Evolutionary conservation across 2,888 invertebrate species (phyloP).

Genomic region (Odontothrips loti): DNA sequence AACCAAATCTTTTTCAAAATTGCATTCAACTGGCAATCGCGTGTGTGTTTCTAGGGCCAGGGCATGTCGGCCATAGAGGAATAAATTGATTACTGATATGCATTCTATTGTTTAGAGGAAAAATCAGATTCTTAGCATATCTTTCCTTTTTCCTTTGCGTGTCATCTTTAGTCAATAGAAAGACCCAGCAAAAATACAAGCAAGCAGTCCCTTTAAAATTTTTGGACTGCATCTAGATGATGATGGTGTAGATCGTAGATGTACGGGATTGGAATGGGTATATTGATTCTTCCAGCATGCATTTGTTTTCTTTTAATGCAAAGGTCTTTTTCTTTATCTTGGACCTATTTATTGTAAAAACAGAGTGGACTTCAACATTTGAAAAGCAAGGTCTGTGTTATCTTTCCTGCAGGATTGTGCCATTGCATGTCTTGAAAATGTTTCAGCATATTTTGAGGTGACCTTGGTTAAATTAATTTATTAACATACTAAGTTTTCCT

Average conservation of each 20-base stretch:
- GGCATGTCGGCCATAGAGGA: conserved; percentile 16
- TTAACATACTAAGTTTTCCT: too few relatives aligned
- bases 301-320: not conserved
- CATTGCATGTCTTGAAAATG: too few relatives aligned
- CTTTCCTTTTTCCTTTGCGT: not conserved
- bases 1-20: not conserved
- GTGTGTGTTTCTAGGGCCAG: conserved; percentile 20
- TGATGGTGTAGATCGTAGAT: not conserved
- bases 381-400: too few relatives aligned
- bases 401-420: too few relatives aligned
- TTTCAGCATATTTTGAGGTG: too few relatives aligned
- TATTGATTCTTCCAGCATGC: not conserved
- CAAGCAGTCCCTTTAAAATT: not conserved
- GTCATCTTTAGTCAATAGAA: not conserved
- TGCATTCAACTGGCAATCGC: not conserved
- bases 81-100: not conserved
- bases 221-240: conserved; percentile 14
- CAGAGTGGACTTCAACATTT: too few relatives aligned
- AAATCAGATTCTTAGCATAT: not conserved
- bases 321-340: not conserved
- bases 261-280: not conserved
- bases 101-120: not conserved
- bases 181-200: not conserved
- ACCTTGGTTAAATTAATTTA: too few relatives aligned
- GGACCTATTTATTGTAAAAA: not conserved